Evolutionary conservation across 2,888 invertebrate genomes (phyloP).

Genomic region (Frankliniella fusca): DNA sequence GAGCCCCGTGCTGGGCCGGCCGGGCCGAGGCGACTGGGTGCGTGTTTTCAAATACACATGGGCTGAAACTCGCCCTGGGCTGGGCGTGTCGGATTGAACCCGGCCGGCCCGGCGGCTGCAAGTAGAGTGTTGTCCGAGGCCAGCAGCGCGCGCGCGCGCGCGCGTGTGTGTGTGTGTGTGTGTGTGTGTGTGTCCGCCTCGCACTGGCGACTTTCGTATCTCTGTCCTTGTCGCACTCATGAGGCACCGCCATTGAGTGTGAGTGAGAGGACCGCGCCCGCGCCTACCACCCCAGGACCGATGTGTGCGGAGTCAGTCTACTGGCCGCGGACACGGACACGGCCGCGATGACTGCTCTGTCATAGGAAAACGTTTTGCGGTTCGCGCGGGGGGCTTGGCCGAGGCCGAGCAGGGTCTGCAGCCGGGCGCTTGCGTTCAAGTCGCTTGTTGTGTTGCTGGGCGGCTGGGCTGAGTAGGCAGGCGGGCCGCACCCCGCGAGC

Average conservation of each 20-base stretch:
- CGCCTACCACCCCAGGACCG: too few relatives aligned
- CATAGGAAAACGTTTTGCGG: background rate
- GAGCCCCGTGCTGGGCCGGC: background rate
- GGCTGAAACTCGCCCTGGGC: background rate
- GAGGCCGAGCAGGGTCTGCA: background rate
- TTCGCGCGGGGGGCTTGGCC: too few relatives aligned
- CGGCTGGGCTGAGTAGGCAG: too few relatives aligned
- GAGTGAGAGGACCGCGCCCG: too few relatives aligned
- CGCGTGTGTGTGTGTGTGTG: too few relatives aligned
- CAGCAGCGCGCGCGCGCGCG: background rate
- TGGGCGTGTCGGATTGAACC: background rate
- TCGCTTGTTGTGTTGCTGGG: background rate
- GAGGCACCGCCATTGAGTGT: too few relatives aligned
- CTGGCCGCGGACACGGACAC: too few relatives aligned
- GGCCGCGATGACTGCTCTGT: too few relatives aligned
- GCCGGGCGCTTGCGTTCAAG: background rate
- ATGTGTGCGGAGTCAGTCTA: background rate
- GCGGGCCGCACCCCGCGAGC: too few relatives aligned
- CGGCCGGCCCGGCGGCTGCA: background rate
- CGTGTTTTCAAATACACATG: conserved; percentile 23
- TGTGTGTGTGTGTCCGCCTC: too few relatives aligned
- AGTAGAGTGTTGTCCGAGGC: background rate
- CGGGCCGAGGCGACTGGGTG: background rate
- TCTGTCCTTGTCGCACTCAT: too few relatives aligned
- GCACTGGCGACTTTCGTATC: too few relatives aligned